Conservation (phyloP, 2,113 vertebrate species). For the Chiloscyllium plagiosum region DNA sequence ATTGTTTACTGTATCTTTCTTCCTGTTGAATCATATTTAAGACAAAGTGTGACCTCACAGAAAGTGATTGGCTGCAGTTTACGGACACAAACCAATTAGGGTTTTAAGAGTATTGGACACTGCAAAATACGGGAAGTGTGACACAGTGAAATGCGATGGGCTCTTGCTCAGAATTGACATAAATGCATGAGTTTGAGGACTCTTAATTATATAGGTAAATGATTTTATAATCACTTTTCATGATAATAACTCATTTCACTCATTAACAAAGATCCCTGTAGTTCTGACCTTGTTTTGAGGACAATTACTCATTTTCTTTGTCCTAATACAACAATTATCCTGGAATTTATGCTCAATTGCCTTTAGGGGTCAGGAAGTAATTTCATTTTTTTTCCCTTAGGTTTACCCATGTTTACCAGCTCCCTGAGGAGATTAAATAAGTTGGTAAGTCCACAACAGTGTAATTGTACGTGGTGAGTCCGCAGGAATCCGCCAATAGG, state of each 20-base stretch:
- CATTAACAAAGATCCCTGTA: slow-evolving; percentile 30
- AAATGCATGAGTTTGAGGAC: slow-evolving; percentile 17
- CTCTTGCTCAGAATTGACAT: not conserved
- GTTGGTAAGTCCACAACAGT: not conserved
- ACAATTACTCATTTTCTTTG: slow-evolving; percentile 27
- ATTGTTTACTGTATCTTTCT: not conserved
- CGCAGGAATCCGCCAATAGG: not conserved
- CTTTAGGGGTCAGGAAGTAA: slow-evolving; percentile 10
- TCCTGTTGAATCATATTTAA: not conserved
- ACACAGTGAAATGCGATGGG: not conserved
- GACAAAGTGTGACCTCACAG: not conserved
- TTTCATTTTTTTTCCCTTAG: slow-evolving; percentile 2
- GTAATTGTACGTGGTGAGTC: not conserved
- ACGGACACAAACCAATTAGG: not conserved
- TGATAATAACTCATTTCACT: slow-evolving; percentile 27
- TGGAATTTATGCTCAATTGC: slow-evolving; percentile 14
- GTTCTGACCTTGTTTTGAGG: slow-evolving; percentile 29
- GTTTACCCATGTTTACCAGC: not conserved
- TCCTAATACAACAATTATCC: slow-evolving; percentile 26
- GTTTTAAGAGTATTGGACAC: not conserved
- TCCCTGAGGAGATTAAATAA: not conserved
- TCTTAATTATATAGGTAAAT: slow-evolving; percentile 33
- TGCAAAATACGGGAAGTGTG: not conserved
- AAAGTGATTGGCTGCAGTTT: not conserved
- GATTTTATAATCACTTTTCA: slow-evolving; percentile 30